These are phyloP conservation scores for Sapayoa aenigma DNA, from an alignment of 2,113 vertebrate species.

Conservation along the genomic window DNA sequence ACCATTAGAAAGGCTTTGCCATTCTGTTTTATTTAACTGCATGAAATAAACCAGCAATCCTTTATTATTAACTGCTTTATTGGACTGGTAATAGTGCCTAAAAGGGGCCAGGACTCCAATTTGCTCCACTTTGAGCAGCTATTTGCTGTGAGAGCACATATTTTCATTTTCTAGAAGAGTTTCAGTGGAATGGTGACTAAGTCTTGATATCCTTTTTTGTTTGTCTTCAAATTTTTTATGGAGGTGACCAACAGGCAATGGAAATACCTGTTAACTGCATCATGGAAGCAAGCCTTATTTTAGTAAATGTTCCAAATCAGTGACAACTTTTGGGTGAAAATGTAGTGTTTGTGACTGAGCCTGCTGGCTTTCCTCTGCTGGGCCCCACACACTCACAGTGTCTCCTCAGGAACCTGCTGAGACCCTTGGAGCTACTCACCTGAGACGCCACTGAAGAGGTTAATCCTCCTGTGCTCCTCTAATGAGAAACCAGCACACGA, in stretches of 20 bases:
- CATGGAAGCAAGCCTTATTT: not conserved
- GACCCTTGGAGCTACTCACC: not conserved
- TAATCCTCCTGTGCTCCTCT: not conserved
- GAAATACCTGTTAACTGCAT: not conserved
- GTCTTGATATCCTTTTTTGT: not conserved
- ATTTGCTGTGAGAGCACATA: not conserved
- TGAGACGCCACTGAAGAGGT: too few relatives aligned
- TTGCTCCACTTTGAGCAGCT: not conserved
- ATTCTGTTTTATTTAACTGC: not conserved
- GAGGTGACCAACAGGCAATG: not conserved
- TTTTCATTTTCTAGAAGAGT: not conserved
- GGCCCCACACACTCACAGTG: too few relatives aligned
- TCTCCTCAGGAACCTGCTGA: not conserved
- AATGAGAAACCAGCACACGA: not conserved
- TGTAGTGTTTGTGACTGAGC: too few relatives aligned
- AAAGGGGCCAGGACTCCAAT: not conserved
- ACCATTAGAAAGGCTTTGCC: not conserved
- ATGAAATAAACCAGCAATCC: conserved; percentile 20
- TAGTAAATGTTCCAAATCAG: not conserved
- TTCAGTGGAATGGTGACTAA: not conserved
- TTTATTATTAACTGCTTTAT: conserved; percentile 49
- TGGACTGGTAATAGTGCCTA: conserved; percentile 27
- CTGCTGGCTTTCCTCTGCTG: not conserved
- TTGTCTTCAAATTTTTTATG: not conserved
- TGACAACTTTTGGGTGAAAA: not conserved